Evolutionary conservation across 2,797 vertebrate species (phyloP), one percentile per base, ranked within the genome.

Genomic region (Amphiprion clarkii): DNA sequence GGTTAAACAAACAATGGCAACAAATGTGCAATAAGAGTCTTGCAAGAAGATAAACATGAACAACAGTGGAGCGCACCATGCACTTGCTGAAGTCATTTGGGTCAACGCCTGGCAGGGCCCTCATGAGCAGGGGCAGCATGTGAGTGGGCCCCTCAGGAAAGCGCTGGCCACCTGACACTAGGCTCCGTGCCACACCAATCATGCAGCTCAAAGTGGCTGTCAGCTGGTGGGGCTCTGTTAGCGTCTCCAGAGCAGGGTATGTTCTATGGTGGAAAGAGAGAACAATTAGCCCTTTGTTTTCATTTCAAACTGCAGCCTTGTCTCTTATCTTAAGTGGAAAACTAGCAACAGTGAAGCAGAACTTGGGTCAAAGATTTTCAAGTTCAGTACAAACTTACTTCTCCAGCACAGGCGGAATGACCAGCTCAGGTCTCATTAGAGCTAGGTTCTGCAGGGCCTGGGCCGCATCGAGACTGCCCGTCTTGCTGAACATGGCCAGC

Each of bases 51-150:
- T 5, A 29, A 42, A 49, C 2, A 40, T n/a, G 3, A 78, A 53
- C 48, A 65, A 69, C 29, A 64, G 7, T 40, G 53, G 55, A 55
- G 77, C 96, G 83, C 88, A 99, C 98, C 98, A 99, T 99, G 93
- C 98, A 99, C 89, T 99, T 99, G 95, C 97, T 99, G 89, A 99
- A 99, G 93, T 99, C 98, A 77, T 99, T 99, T 57, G 98, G 98
- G 93, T 99, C 98, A 65, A 99, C 97, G 11, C 98, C 98, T 21
- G 98, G 98, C 86, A 99, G 90, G 0, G 98, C 97, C 93, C 98
- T 96, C 97, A 99, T 98, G 87, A 99, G 94, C 9, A 99, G 95
- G 89, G 98, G 98, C 79, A 99, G 95, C 96, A 99, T 97, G 89
- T 99, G 98, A 60, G 97, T 98, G 67, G 97, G 98, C 29, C 98